These are phyloP conservation scores for Romanogobio albipinnatus DNA, from an alignment of 2,113 vertebrate genomes.

Conservation along the genomic window DNA sequence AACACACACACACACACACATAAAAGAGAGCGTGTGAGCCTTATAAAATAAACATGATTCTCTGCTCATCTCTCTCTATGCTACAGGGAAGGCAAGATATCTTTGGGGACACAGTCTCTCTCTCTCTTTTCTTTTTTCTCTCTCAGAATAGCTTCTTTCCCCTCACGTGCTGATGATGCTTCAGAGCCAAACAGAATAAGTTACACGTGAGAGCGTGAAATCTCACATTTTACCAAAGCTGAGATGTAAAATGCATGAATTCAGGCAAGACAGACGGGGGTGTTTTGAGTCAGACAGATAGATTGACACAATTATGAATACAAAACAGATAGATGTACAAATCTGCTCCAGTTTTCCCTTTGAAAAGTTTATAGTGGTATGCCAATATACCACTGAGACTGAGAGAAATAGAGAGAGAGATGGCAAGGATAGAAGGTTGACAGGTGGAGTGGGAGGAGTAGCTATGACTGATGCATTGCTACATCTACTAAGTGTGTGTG, in stretches of 20 bases:
- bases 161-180: constrained; percentile 22
- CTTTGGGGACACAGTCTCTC: constrained; percentile 13
- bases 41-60: constrained; percentile 55
- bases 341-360: not conserved
- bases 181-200: constrained; percentile 30
- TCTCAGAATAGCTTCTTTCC: constrained; percentile 21
- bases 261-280: not conserved
- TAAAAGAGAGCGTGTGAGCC: not conserved
- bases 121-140: constrained; percentile 2
- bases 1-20: constrained; percentile 10
- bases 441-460: constrained; percentile 40
- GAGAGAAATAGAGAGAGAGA: not conserved
- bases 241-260: not conserved
- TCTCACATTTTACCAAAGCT: constrained; percentile 10
- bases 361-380: not conserved
- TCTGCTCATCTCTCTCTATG: constrained; percentile 14
- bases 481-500: constrained; percentile 30
- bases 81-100: constrained; percentile 1
- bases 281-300: not conserved
- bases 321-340: not conserved
- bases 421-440: constrained; percentile 9
- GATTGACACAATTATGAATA: not conserved
- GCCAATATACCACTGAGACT: not conserved
- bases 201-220: constrained; percentile 21
- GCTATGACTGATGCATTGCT: constrained; percentile 37